phyloP scores from a whole-genome alignment of 2,113 vertebrate species.

The Alouatta palliata region DNA sequence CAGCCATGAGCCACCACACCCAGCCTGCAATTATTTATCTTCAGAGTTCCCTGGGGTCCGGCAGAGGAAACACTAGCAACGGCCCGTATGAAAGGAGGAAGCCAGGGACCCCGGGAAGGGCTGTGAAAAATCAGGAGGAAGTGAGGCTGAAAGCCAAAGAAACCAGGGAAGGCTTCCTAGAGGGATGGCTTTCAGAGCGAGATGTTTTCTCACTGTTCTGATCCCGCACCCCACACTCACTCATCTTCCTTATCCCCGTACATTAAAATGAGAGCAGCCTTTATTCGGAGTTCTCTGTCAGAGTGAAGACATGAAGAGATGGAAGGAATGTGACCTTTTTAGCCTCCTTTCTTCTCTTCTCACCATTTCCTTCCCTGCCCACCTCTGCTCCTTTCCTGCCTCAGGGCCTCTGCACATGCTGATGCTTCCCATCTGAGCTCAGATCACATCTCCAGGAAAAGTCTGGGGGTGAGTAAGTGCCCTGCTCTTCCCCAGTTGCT shows the following conservation, averaged over 20 bases:
- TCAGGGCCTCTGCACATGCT: background rate
- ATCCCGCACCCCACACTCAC: background rate
- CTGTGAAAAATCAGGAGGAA: background rate
- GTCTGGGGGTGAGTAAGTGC: background rate
- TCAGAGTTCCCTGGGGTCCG: background rate
- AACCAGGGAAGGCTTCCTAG: background rate
- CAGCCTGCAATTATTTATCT: background rate
- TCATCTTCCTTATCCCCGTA: background rate
- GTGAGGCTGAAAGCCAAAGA: background rate
- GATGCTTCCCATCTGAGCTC: background rate
- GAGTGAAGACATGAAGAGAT: background rate
- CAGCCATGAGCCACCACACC: no score
- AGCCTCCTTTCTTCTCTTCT: background rate
- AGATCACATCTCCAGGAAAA: background rate
- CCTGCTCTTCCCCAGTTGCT: background rate
- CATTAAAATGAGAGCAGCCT: background rate
- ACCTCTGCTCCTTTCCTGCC: background rate
- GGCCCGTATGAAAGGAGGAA: background rate
- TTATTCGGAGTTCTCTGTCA: background rate
- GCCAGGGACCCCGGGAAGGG: background rate
- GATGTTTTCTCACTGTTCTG: background rate
- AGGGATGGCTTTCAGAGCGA: accelerated
- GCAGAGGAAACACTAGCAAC: background rate
- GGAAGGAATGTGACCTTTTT: background rate
- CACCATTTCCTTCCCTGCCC: background rate